These are phyloP conservation scores for Philopotamus ludificatus DNA, from an alignment of 1,140 invertebrate species.

Conservation along the genomic window DNA sequence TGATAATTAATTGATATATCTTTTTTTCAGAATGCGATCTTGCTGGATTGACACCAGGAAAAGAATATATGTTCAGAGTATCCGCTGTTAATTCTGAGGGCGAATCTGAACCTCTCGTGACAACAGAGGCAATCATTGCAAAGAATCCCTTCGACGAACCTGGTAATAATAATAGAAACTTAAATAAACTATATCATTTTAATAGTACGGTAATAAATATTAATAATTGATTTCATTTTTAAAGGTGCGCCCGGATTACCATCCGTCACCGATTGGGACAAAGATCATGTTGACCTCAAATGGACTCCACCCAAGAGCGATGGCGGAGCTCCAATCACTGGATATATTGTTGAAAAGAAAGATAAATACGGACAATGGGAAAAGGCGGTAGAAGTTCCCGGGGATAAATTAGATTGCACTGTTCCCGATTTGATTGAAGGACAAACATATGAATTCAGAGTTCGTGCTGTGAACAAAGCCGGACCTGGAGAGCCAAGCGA, in stretches of 20 bases:
- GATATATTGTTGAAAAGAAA: conserved; percentile 89
- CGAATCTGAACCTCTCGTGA: conserved; percentile 90
- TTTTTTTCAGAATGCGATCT: conserved; percentile 70
- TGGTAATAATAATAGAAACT: conserved; percentile 58
- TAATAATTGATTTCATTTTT: not conserved
- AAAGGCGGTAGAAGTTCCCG: conserved; percentile 78
- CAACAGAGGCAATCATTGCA: conserved; percentile 82
- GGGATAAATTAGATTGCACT: conserved; percentile 75
- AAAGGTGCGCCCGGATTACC: conserved; percentile 81
- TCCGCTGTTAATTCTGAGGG: conserved; percentile 95
- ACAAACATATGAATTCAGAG: conserved; percentile 87
- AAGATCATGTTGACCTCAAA: conserved; percentile 87
- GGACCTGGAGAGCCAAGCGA: conserved; percentile 91
- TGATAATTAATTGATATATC: conserved; percentile 33
- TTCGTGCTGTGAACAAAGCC: conserved; percentile 87
- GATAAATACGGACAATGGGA: conserved; percentile 95
- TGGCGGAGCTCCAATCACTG: conserved; percentile 83
- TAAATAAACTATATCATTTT: no score
- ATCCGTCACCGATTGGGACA: conserved; percentile 93
- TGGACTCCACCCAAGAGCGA: conserved; percentile 81
- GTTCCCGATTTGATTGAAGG: conserved; percentile 90
- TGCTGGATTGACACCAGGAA: conserved; percentile 81
- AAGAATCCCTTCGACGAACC: conserved; percentile 98
- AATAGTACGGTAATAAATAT: no score
- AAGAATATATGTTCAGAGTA: conserved; percentile 94